These are phyloP conservation scores for Nipponia nippon DNA, from an alignment of 2,113 vertebrate species.

Conservation along the genomic window DNA sequence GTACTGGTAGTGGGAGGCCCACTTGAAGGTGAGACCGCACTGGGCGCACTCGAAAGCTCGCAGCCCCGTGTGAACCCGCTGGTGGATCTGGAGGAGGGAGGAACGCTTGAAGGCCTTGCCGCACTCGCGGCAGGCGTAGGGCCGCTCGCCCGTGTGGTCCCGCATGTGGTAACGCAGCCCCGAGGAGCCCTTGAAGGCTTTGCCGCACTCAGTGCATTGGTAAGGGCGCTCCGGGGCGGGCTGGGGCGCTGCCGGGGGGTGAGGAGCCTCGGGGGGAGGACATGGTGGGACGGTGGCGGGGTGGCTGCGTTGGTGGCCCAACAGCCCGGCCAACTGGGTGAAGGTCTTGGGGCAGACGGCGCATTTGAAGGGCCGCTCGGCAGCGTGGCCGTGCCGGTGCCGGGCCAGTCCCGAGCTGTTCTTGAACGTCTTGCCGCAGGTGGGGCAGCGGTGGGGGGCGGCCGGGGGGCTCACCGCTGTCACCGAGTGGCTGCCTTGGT, in stretches of 20 bases:
- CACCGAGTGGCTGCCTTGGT: conserved; percentile 72
- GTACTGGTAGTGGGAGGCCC: conserved; percentile 94
- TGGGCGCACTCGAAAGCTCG: conserved; percentile 88
- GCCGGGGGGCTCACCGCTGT: neutral
- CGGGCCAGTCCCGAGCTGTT: conserved; percentile 78
- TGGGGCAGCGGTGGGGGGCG: conserved; percentile 62
- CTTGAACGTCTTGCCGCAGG: conserved; percentile 83
- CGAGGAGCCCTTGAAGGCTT: conserved; percentile 89
- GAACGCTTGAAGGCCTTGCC: conserved; percentile 93
- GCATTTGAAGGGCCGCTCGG: conserved; percentile 82
- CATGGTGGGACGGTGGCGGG: conserved; percentile 47
- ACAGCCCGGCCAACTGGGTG: conserved; percentile 78
- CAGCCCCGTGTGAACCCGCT: conserved; percentile 90
- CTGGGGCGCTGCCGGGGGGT: neutral
- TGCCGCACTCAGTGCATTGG: conserved; percentile 87
- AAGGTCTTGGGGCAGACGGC: conserved; percentile 82
- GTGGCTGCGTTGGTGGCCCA: conserved; percentile 85
- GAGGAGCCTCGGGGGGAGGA: neutral
- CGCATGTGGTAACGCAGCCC: conserved; percentile 90
- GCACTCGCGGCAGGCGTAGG: conserved; percentile 89
- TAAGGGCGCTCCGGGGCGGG: conserved; percentile 79
- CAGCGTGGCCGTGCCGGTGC: conserved; percentile 75
- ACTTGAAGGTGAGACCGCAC: conserved; percentile 90
- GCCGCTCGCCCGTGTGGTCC: conserved; percentile 90
- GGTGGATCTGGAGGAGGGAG: conserved; percentile 87